phyloP scores from a whole-genome alignment of 35 echinoderm and acorn worm species.

The Ophioderma brevispina region DNA sequence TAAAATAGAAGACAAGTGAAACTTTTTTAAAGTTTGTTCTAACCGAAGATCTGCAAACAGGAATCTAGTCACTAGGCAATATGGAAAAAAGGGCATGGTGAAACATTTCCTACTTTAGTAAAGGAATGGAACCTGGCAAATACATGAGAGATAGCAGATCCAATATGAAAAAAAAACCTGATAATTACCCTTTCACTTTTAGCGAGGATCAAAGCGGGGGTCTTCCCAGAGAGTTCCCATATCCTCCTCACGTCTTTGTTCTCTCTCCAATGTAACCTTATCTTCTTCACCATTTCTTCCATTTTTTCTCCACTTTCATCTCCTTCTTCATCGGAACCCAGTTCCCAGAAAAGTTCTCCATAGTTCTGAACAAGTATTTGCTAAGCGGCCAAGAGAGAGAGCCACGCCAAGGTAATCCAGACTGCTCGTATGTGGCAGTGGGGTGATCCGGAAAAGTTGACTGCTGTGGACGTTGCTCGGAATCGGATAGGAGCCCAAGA shows the following conservation, averaged over 20 bases:
- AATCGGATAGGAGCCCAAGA: conserved; percentile 77
- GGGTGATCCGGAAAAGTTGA: conserved; percentile 85
- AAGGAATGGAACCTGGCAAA: too few relatives aligned
- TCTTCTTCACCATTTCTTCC: conserved; percentile 31
- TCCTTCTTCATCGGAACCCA: conserved; percentile 31
- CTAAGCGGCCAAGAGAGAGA: conserved; percentile 75
- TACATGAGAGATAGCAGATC: too few relatives aligned
- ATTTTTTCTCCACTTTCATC: conserved; percentile 37
- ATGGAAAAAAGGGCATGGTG: too few relatives aligned
- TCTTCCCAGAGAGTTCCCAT: conserved; percentile 45
- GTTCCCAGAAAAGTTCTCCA: conserved; percentile 17
- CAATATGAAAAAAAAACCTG: too few relatives aligned
- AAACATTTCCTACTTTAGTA: too few relatives aligned
- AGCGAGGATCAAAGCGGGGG: conserved; percentile 57
- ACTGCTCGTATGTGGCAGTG: conserved; percentile 86
- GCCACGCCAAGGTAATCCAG: conserved; percentile 76
- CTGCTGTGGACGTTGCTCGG: conserved; percentile 71
- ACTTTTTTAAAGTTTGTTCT: too few relatives aligned
- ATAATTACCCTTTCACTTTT: conserved; percentile 57
- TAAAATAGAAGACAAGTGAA: too few relatives aligned
- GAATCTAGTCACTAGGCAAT: too few relatives aligned
- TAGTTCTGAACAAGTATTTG: conserved; percentile 67
- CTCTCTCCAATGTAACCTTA: not conserved
- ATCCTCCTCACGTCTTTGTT: conserved; percentile 12
- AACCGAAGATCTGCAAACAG: too few relatives aligned